These are phyloP conservation scores for Noctuana brunneofusca DNA, from an alignment of 2,888 invertebrate genomes.

Conservation along the genomic window DNA sequence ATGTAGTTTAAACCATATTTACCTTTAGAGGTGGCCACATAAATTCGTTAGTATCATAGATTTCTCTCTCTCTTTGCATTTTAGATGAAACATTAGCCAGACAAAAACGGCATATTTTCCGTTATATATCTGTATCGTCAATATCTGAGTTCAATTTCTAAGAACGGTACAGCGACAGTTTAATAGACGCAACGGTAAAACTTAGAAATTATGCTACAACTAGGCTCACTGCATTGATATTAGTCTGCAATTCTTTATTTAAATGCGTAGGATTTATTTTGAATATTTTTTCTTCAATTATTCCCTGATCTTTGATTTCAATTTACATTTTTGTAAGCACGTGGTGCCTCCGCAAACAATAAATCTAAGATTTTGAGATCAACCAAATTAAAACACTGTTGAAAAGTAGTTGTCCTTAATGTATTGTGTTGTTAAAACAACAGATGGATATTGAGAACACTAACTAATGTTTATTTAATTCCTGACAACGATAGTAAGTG, in stretches of 20 bases:
- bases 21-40: no score
- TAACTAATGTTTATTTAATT: slow-evolving; percentile 38
- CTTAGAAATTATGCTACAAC: neutral
- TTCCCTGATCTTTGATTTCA: neutral
- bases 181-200: slow-evolving; percentile 56
- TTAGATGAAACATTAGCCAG: neutral
- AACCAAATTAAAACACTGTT: neutral
- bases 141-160: slow-evolving; percentile 3
- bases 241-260: neutral
- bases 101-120: slow-evolving; percentile 18
- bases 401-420: neutral
- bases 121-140: slow-evolving; percentile 13
- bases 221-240: neutral
- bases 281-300: neutral
- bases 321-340: neutral
- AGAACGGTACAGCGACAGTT: slow-evolving; percentile 57
- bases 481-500: slow-evolving; percentile 35
- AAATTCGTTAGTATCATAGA: no score
- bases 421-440: neutral
- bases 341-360: neutral
- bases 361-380: neutral
- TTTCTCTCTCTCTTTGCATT: no score
- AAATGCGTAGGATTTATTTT: neutral
- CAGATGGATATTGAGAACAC: slow-evolving; percentile 38
- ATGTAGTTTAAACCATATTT: no score